phyloP scores from a whole-genome alignment of 2,113 vertebrate species.

The Hyperoodon ampullatus region DNA sequence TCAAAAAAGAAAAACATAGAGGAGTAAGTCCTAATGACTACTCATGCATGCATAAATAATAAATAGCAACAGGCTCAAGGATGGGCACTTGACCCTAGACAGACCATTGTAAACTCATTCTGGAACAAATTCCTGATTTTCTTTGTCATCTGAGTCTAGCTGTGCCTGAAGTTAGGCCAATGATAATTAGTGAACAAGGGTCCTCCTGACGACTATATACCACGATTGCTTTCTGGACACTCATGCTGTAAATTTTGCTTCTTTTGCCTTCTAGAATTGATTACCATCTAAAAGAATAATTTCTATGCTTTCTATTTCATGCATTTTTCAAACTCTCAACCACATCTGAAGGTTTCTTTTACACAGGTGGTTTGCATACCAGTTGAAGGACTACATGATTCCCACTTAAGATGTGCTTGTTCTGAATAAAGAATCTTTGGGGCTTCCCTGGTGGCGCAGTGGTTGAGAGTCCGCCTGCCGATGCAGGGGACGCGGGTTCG shows the following conservation, averaged over 20 bases:
- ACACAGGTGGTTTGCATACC: slow-evolving; percentile 71
- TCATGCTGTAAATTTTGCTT: background rate
- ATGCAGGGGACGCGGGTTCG: too few species aligned
- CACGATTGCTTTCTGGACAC: background rate
- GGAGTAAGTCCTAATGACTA: too few species aligned
- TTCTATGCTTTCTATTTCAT: background rate
- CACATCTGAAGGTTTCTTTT: slow-evolving; percentile 62
- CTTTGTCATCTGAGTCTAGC: background rate
- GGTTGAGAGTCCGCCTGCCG: too few species aligned
- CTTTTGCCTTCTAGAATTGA: background rate
- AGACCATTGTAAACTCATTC: background rate
- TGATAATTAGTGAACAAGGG: background rate
- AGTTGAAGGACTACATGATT: slow-evolving; percentile 65
- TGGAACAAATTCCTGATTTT: background rate
- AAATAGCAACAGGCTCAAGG: background rate
- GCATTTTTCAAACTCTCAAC: slow-evolving; percentile 58
- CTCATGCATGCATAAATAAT: too few species aligned
- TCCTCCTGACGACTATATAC: background rate
- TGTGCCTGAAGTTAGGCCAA: background rate
- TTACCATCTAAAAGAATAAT: slow-evolving; percentile 11
- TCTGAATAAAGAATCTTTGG: slow-evolving; percentile 77
- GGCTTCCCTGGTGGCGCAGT: too few species aligned
- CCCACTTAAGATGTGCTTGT: slow-evolving; percentile 72
- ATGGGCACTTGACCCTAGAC: background rate
- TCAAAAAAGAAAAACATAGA: too few species aligned